Evolutionary conservation across 2,888 invertebrate species (phyloP), one percentile per base, ranked within the genome.

Genomic region (Notodonta ziczac): DNA sequence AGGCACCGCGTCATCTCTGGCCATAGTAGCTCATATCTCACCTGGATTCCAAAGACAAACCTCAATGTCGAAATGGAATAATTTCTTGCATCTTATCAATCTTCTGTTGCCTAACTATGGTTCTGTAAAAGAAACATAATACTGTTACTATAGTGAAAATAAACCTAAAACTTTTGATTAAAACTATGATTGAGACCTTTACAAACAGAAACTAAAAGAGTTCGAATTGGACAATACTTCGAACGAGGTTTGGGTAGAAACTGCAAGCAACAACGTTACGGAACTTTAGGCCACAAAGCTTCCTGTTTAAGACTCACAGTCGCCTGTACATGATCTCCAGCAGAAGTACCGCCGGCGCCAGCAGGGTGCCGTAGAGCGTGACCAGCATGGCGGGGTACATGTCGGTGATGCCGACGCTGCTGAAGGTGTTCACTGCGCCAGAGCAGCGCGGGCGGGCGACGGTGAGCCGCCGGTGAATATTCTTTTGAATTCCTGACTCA

Each of bases 381-480:
- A 90, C 89, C 61, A 94, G 72, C 70, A 95, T 82, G 0, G 94
- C 94, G 0, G 95, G 94, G 61, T 91, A 90, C 85, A 94, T 94
- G 74, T 95, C 95, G 0, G 90, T 88, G 64, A 95, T 86, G 40
- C 95, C 95, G 0, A 96, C 96, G 61, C 95, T 95, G 73, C 96
- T 93, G 85, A 96, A 96, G 3, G 94, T 93, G 13, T 94, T 91
- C 0, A 94, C 91, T 5, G 89, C 82, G 9, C 94, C 94, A 0
- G 91, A 89, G 69, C 96, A 96, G 2, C 84, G 79, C 0, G 96
- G 96, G 70, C 94, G 94, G 9, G 93, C 91, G 0, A 95, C 95
- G 69, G 95, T 95, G 9, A 96, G 86, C 0, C 95, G 92, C 7
- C 82, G 85, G 73, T 95, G 94, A 48, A 95, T 81, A 73, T 85